Conservation (phyloP, 2,113 vertebrate genomes). For the Xenus cinereus region DNA sequence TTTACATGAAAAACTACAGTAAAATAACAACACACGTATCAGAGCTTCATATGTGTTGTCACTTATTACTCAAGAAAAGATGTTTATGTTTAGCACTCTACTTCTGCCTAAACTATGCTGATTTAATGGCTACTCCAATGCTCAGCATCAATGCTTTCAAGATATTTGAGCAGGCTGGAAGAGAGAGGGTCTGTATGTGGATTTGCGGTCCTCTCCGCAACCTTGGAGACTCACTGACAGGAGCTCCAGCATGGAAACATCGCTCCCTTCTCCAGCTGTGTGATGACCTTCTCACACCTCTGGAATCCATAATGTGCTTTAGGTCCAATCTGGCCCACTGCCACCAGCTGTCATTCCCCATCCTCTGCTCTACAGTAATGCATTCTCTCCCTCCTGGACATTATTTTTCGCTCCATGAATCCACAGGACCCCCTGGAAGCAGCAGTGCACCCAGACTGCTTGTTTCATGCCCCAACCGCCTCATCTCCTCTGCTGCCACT, state of each 20-base stretch:
- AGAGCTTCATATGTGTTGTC: neutral
- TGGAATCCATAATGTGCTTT: neutral
- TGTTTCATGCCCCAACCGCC: fast-evolving
- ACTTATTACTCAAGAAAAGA: neutral
- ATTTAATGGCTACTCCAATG: neutral
- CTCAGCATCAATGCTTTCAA: neutral
- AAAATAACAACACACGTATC: neutral
- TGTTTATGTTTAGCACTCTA: neutral
- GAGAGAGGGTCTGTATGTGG: neutral
- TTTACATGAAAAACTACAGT: neutral
- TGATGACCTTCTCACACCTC: neutral
- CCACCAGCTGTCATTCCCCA: neutral
- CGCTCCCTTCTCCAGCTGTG: neutral
- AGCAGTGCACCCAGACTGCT: neutral
- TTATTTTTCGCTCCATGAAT: neutral
- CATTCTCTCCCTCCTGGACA: neutral
- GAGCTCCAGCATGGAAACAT: neutral
- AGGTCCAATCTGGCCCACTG: neutral
- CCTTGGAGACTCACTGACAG: neutral
- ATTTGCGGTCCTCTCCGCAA: neutral
- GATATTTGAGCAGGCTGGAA: neutral
- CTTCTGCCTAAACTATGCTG: neutral
- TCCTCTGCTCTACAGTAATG: neutral
- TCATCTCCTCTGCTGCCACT: neutral
- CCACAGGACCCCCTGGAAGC: neutral